Conservation (phyloP, 2,113 vertebrate species). For the Prunella fulvescens region DNA sequence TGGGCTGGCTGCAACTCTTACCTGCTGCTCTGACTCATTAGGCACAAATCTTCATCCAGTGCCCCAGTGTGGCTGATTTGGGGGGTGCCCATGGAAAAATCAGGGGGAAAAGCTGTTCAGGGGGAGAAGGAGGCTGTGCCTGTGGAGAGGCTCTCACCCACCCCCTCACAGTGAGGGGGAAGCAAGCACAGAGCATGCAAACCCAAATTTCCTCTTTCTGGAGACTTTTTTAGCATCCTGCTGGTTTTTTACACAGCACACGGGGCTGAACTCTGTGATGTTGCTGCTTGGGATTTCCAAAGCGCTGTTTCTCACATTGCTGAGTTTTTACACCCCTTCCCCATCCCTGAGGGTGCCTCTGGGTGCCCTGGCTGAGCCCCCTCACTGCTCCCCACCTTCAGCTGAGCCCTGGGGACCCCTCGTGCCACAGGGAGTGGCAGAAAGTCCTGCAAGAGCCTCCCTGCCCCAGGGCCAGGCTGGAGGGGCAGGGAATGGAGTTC, state of each 20-base stretch:
- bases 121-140: background rate
- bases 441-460: background rate
- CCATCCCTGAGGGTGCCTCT: background rate
- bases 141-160: background rate
- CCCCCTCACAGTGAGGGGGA: background rate
- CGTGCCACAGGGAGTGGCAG: background rate
- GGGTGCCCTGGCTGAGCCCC: background rate
- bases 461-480: background rate
- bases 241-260: background rate
- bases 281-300: constrained; percentile 8
- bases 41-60: background rate
- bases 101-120: background rate
- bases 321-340: background rate
- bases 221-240: constrained; percentile 15
- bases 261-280: background rate
- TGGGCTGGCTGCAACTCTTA: background rate
- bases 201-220: constrained; percentile 42
- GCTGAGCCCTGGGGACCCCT: background rate
- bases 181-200: background rate
- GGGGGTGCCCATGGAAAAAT: background rate
- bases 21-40: background rate
- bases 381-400: fast-evolving
- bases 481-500: background rate
- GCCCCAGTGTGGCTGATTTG: fast-evolving
- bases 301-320: fast-evolving